Evolutionary conservation across 64 coral and sea anemone genomes (phyloP), one percentile per base, ranked within the genome.

Genomic region (Anthopleura sola): DNA sequence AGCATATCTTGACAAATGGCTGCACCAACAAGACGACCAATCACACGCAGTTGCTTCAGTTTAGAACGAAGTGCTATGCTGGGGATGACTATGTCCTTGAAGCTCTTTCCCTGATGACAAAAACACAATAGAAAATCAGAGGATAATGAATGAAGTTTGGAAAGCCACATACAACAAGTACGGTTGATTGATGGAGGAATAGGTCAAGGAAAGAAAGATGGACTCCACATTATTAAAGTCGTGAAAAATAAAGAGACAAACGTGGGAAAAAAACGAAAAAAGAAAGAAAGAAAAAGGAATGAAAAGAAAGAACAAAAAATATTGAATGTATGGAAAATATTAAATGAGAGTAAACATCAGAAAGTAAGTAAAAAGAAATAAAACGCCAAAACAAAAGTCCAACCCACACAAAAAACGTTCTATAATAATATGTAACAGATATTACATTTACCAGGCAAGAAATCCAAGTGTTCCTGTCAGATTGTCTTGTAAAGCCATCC

Each of bases 1-100:
- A 94, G 76, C 40, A 94, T 68, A 16, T 82, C 36, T 54, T 98
- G 86, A 83, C 89, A 98, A 66, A 98, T 88, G 16, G 95, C 92
- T 66, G 81, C 68, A 46, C 95, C 95, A 32, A 94, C 57, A 55
- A 98, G 55, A 14, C 86, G 92, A 51, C 95, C 95, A 40, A 94
- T 87, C 49, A 98, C 89, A 55, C 88, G 95, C 20, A 97, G 74
- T 81, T 88, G 91, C 54, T 93, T 85, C 47, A 87, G 68, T 77
- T 93, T 97, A 28, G 68, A 90, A 19, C 91, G 80, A 26, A 90
- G 64, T n/a, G 95, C 87, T 37, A 90, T 51, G 40, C 78, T 56
- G 17, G 49, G 46, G 7, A 68, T 80, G 13, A 83, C 79, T 5
- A 80, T 18, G 4, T 87, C 32, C 16, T 31, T 57, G 53, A 36